These are phyloP conservation scores for Drosophila nigrodunni DNA, from an alignment of 1,140 invertebrate species.

Conservation along the genomic window DNA sequence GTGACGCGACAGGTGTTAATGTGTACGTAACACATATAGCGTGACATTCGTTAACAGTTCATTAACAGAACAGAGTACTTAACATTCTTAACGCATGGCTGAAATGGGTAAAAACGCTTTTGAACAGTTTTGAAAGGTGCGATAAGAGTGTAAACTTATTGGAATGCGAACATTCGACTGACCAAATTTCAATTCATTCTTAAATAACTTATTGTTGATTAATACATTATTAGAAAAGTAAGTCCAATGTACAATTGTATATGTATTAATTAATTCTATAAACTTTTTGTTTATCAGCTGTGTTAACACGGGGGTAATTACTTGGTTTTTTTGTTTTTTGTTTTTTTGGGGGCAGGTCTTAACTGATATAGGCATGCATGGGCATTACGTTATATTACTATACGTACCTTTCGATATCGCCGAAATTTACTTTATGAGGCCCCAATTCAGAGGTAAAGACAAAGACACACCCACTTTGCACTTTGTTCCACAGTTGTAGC, in stretches of 20 bases:
- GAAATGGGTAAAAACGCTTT: neutral
- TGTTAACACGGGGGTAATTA: slow-evolving; percentile 8
- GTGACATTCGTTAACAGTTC: slow-evolving; percentile 12
- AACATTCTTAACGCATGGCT: neutral
- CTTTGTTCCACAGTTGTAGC: slow-evolving; percentile 34
- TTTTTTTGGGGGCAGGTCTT: slow-evolving; percentile 40
- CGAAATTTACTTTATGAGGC: slow-evolving; percentile 8
- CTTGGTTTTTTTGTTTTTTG: too few species aligned
- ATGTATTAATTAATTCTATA: slow-evolving; percentile 6
- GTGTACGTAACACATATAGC: neutral
- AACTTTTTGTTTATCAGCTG: neutral
- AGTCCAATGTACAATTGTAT: neutral
- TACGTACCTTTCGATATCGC: neutral
- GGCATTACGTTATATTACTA: neutral
- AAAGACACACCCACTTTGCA: slow-evolving; percentile 48
- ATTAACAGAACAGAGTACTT: slow-evolving; percentile 7
- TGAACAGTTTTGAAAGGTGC: neutral
- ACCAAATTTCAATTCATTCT: too few species aligned
- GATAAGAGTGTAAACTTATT: neutral
- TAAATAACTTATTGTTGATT: neutral
- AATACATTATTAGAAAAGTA: neutral
- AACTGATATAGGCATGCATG: slow-evolving; percentile 8
- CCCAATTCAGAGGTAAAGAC: neutral
- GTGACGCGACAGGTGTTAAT: slow-evolving; percentile 14
- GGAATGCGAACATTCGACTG: too few species aligned